phyloP scores from a whole-genome alignment of 2,888 invertebrate genomes.

The Perizoma affinitatum region DNA sequence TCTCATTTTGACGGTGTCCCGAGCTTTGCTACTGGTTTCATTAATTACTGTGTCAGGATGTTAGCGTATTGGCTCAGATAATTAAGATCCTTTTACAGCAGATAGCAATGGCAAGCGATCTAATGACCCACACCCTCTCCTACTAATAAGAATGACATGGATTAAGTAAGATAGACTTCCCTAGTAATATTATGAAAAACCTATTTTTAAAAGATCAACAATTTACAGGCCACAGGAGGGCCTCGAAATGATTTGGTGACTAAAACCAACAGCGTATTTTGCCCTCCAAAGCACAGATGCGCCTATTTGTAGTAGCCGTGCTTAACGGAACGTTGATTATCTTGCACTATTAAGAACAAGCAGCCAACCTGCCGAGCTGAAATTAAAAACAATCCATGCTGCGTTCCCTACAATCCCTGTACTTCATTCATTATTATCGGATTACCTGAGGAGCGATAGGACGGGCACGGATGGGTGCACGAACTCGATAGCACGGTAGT shows the following conservation, averaged over 20 bases:
- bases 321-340: too few species aligned
- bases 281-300: too few species aligned
- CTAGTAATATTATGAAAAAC: constrained; percentile 5
- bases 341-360: too few species aligned
- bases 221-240: constrained; percentile 18
- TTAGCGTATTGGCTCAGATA: constrained; percentile 43
- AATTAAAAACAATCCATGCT: too few species aligned
- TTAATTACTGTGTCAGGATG: constrained; percentile 23
- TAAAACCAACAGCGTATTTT: too few species aligned
- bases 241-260: too few species aligned
- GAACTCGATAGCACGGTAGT: constrained; percentile 37
- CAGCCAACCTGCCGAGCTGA: too few species aligned
- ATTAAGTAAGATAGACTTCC: constrained; percentile 8
- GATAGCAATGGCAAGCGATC: constrained; percentile 38
- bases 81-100: constrained; percentile 41
- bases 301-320: too few species aligned
- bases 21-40: constrained; percentile 8
- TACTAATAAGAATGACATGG: constrained; percentile 37
- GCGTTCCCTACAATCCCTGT: constrained; percentile 28
- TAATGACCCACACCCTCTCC: constrained; percentile 33
- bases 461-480: constrained; percentile 39
- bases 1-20: background rate
- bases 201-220: constrained; percentile 13
- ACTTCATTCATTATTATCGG: constrained; percentile 45
- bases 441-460: constrained; percentile 42